These are phyloP conservation scores for Molossus alvarezi DNA, from an alignment of 2,797 vertebrate species.

Conservation along the genomic window DNA sequence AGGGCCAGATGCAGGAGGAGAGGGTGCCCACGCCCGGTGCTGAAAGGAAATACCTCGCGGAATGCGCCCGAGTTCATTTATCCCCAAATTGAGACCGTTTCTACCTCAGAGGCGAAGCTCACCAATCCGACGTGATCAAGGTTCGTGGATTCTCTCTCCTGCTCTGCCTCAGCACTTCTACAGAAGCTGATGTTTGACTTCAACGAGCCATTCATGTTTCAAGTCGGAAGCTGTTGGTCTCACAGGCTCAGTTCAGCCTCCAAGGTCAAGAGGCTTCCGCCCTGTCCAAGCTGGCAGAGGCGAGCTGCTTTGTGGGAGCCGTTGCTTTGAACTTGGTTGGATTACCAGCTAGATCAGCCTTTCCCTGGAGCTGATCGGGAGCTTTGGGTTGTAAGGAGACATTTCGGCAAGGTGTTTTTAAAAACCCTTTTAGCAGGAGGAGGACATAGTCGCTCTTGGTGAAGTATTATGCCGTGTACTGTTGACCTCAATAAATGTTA, in stretches of 20 bases:
- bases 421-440: constrained; percentile 4
- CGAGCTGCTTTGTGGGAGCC: constrained; percentile 69
- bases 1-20: background rate
- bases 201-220: constrained; percentile 60
- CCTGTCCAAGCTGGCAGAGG: constrained; percentile 25
- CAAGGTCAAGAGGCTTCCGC: constrained; percentile 66
- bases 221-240: constrained; percentile 62
- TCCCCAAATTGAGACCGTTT: background rate
- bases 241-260: constrained; percentile 50
- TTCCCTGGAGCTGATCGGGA: constrained; percentile 64
- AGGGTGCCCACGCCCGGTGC: fast-evolving
- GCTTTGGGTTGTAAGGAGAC: constrained; percentile 2
- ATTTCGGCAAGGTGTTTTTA: constrained; percentile 40
- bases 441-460: background rate
- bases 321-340: constrained; percentile 77
- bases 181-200: constrained; percentile 34
- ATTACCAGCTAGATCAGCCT: constrained; percentile 68
- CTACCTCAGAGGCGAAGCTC: background rate
- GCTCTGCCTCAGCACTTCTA: background rate
- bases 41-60: background rate
- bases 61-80: background rate
- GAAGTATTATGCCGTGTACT: background rate
- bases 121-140: background rate
- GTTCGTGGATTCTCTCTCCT: constrained; percentile 6
- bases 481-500: background rate